These are phyloP conservation scores for Philonicus albiceps DNA, from an alignment of 2,888 invertebrate species.

Conservation along the genomic window DNA sequence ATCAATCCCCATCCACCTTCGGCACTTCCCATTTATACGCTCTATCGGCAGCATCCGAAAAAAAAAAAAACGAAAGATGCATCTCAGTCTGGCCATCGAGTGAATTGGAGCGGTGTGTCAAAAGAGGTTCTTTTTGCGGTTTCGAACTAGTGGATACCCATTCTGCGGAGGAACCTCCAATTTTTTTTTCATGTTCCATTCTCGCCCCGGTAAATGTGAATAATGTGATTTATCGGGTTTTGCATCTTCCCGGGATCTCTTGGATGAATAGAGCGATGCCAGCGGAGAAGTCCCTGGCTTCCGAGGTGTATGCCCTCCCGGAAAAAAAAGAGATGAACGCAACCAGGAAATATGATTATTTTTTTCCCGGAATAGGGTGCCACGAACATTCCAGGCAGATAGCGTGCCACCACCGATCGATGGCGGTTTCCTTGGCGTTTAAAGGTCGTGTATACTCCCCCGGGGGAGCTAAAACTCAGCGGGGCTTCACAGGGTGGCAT, in stretches of 20 bases:
- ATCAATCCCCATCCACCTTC: background rate
- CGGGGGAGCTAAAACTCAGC: background rate
- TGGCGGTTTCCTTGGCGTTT: background rate
- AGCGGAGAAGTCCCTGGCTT: background rate
- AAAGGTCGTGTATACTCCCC: background rate
- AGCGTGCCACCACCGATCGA: background rate
- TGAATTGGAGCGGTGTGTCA: background rate
- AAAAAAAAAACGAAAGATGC: background rate
- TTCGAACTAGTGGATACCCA: background rate
- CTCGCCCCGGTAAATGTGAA: background rate
- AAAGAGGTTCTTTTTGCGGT: background rate
- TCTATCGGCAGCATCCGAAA: background rate
- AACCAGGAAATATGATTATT: slow-evolving; percentile 22
- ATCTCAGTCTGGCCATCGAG: background rate
- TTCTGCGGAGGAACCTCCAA: background rate
- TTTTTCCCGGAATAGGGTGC: background rate
- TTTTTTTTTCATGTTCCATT: background rate
- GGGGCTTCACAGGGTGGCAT: background rate
- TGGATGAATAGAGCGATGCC: background rate
- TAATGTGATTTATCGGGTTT: background rate
- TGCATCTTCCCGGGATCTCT: background rate
- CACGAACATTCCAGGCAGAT: background rate
- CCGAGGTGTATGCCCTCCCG: background rate
- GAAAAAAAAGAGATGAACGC: background rate
- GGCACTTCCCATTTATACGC: background rate